These are phyloP conservation scores for Eledona agricola DNA, from an alignment of 2,888 invertebrate genomes.

Conservation along the genomic window DNA sequence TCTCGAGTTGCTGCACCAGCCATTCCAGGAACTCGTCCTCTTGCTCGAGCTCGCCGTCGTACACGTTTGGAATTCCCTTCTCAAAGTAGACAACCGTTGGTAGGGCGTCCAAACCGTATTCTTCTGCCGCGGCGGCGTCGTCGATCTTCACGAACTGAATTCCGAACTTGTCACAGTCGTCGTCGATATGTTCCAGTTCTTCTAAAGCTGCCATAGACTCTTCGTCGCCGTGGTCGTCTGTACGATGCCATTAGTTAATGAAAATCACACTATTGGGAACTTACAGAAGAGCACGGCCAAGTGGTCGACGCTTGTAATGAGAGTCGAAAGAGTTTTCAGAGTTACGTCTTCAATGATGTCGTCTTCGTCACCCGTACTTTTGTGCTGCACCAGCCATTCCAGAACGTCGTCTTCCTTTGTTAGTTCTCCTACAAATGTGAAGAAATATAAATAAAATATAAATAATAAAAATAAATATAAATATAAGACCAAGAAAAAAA, in stretches of 20 bases:
- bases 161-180: slow-evolving; percentile 90
- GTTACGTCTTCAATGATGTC: slow-evolving; percentile 95
- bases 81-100: slow-evolving; percentile 94
- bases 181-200: slow-evolving; percentile 92
- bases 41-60: slow-evolving; percentile 88
- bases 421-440: slow-evolving; percentile 77
- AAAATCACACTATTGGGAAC: slow-evolving; percentile 55
- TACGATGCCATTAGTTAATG: slow-evolving; percentile 1
- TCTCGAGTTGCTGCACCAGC: slow-evolving; percentile 86
- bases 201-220: slow-evolving; percentile 86
- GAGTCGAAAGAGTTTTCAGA: slow-evolving; percentile 85
- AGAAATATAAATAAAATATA: slow-evolving; percentile 1
- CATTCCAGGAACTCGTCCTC: slow-evolving; percentile 90
- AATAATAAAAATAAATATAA: slow-evolving; percentile 12
- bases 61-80: slow-evolving; percentile 91
- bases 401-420: slow-evolving; percentile 91
- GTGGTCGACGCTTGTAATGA: slow-evolving; percentile 90
- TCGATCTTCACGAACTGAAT: slow-evolving; percentile 95
- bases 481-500: too few species aligned
- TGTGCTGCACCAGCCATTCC: slow-evolving; percentile 93
- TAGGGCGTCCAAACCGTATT: slow-evolving; percentile 83
- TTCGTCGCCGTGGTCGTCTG: slow-evolving; percentile 90
- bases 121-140: slow-evolving; percentile 81
- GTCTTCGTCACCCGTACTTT: slow-evolving; percentile 92
- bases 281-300: slow-evolving; percentile 92